These are phyloP conservation scores for Tipula vernalis DNA, from an alignment of 2,888 invertebrate genomes.

Conservation along the genomic window DNA sequence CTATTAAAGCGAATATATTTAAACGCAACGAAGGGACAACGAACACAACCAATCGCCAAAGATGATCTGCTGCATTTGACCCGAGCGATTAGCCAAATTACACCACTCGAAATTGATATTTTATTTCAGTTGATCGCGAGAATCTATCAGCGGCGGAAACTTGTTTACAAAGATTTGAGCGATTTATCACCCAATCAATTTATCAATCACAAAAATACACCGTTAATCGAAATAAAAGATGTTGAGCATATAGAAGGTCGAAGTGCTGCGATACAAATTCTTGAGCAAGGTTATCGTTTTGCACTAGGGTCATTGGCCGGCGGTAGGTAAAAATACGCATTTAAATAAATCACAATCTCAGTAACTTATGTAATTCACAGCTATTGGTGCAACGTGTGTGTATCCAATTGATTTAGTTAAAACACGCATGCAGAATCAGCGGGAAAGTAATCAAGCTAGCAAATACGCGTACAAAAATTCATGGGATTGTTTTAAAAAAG, in stretches of 20 bases:
- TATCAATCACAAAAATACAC: constrained; percentile 80
- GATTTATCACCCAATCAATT: constrained; percentile 90
- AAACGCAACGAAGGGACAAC: constrained; percentile 75
- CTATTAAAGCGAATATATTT: constrained; percentile 90
- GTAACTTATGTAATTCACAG: constrained; percentile 36
- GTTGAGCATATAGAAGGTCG: constrained; percentile 86
- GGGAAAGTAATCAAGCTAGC: constrained; percentile 89
- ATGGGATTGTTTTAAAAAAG: constrained; percentile 92
- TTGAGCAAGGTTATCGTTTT: constrained; percentile 90
- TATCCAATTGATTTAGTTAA: constrained; percentile 99
- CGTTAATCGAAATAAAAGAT: constrained; percentile 80
- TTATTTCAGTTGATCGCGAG: constrained; percentile 83
- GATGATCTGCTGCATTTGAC: constrained; percentile 96
- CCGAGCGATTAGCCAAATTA: constrained; percentile 96
- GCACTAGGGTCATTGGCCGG: constrained; percentile 85
- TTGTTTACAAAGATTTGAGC: constrained; percentile 81
- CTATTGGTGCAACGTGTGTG: constrained; percentile 94
- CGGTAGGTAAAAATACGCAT: constrained; percentile 47
- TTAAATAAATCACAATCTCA: not conserved
- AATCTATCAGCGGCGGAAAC: constrained; percentile 75
- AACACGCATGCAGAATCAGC: constrained; percentile 97
- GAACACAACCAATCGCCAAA: constrained; percentile 79
- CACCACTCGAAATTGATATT: constrained; percentile 93
- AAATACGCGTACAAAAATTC: constrained; percentile 95
- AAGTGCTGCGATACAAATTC: constrained; percentile 69